These are phyloP conservation scores for Acipenser oxyrinchus DNA, from an alignment of 2,797 vertebrate genomes.

Conservation along the genomic window DNA sequence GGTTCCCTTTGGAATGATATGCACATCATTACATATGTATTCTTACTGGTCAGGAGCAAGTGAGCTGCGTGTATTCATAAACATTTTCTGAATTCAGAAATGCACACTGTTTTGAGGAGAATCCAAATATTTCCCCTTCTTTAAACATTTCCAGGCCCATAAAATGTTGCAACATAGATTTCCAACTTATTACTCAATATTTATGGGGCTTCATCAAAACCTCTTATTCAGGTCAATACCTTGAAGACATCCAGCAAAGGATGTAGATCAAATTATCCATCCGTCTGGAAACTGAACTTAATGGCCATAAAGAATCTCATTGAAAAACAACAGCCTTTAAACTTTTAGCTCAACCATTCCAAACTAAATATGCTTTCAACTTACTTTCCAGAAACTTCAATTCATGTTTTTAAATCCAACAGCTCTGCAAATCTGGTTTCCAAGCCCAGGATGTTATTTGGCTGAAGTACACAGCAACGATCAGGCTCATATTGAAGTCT, in stretches of 20 bases:
- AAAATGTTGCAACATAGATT: too few relatives aligned
- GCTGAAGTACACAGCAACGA: background rate
- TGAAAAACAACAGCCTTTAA: background rate
- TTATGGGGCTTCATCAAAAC: background rate
- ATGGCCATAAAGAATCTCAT: background rate
- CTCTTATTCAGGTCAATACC: background rate
- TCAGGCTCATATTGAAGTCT: background rate
- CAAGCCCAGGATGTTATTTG: background rate
- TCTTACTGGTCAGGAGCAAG: too few relatives aligned
- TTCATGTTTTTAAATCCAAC: background rate
- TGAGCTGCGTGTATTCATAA: too few relatives aligned
- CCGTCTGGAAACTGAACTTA: conserved; percentile 4
- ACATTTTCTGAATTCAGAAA: too few relatives aligned
- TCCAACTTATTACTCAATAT: too few relatives aligned
- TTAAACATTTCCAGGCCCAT: too few relatives aligned
- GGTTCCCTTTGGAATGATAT: too few relatives aligned
- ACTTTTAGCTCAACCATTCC: background rate
- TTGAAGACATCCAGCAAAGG: background rate
- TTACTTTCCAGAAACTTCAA: background rate
- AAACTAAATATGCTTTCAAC: background rate
- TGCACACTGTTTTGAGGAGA: too few relatives aligned
- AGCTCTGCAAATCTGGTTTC: background rate
- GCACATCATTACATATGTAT: too few relatives aligned
- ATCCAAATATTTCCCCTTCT: too few relatives aligned
- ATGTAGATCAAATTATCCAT: conserved; percentile 2